Evolutionary conservation across 2,888 invertebrate genomes (phyloP), one percentile per base, ranked within the genome.

Genomic region (Orthosia incerta): DNA sequence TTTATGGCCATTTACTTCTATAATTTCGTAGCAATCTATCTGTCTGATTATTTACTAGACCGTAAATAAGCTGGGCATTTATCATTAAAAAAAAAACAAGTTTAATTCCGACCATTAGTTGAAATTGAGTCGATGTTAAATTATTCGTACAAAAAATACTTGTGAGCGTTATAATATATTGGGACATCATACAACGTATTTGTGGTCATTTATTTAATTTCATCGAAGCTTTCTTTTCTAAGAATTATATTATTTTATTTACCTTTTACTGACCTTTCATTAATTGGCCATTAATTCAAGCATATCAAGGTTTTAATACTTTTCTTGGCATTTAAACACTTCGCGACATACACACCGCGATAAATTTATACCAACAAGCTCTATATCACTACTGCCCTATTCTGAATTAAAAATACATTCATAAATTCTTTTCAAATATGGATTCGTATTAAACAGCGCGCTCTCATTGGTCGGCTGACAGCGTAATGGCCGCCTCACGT

Each of bases 401-500:
- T 89, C 88, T 81, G 88, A 90, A 91, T 90, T 89, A 88, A 89
- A 91, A 85, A 88, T 86, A 83, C 83, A 80, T 89, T 67, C 65
- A 71, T 91, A 89, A 90, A 90, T 89, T 89, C 83, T 93, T 94
- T 94, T 93, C 90, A 92, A 94, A 95, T 91, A 93, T 91, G 91
- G 92, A 93, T 94, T 90, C 92, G 91, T 90, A 96, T 96, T 95
- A 95, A 95, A 93, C 82, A 89, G 84, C 86, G 93, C 89, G 89
- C 91, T 92, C 91, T 90, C 89, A 96, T 96, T 96, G 96, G 96
- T 85, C 90, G 91, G 79, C 83, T 85, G 86, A 79, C 83, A 87
- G 83, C 84, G 90, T 96, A 96, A 96, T 96, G 95, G 94, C 93
- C 87, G 93, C 87, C 91, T 96, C 93, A 94, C 95, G 96, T 96